These are phyloP conservation scores for Oncopodura yosiiana DNA, from an alignment of 1,140 invertebrate species.

Conservation along the genomic window DNA sequence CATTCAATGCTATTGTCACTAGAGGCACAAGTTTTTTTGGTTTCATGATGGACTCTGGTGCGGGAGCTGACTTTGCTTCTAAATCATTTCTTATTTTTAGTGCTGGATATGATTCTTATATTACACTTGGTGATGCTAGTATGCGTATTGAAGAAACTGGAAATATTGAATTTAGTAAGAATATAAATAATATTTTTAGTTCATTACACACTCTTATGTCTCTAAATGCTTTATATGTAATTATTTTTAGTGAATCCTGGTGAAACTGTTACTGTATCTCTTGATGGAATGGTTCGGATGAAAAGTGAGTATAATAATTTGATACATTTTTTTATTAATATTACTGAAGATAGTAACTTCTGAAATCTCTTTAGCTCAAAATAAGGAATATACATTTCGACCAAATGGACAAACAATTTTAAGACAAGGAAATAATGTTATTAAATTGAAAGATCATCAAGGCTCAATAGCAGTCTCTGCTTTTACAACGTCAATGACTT, in stretches of 20 bases:
- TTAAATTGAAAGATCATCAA: slow-evolving; percentile 21
- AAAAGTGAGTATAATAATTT: slow-evolving; percentile 15
- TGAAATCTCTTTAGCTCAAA: background rate
- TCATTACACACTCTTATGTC: background rate
- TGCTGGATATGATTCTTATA: slow-evolving; percentile 24
- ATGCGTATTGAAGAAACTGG: slow-evolving; percentile 26
- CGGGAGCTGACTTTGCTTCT: background rate
- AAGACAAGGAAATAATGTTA: slow-evolving; percentile 14
- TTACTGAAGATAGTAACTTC: background rate
- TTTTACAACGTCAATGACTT: slow-evolving; percentile 4
- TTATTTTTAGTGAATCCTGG: background rate
- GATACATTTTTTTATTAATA: background rate
- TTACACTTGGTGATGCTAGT: slow-evolving; percentile 16
- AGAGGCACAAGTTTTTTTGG: slow-evolving; percentile 7
- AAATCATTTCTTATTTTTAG: slow-evolving; percentile 20
- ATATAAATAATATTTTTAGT: background rate
- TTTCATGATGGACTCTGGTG: slow-evolving; percentile 7
- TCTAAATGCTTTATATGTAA: background rate
- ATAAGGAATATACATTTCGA: slow-evolving; percentile 23
- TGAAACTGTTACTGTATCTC: background rate
- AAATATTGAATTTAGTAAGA: slow-evolving; percentile 17
- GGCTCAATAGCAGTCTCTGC: slow-evolving; percentile 26
- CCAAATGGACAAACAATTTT: slow-evolving; percentile 24
- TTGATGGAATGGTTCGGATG: slow-evolving; percentile 5
- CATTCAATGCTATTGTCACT: slow-evolving; percentile 28